A percentile compares a stretch with the other conserved stretches of the same genome.
Conservation (phyloP, 2,113 vertebrate genomes). For the Pseudorasbora parva region DNA sequence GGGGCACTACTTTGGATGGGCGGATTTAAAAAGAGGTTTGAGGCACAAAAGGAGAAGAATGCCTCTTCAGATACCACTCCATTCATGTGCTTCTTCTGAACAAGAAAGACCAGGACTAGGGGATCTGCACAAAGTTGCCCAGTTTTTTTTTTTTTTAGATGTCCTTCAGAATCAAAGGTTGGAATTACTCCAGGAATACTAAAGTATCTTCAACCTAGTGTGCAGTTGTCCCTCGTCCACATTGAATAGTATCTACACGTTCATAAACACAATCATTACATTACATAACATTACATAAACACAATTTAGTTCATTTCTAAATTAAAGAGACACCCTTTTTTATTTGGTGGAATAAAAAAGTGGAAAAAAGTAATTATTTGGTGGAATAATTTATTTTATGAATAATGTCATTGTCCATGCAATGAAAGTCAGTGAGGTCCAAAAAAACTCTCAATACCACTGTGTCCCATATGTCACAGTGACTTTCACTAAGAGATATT, state of each 20-base stretch:
- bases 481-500: not conserved
- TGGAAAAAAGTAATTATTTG: no score
- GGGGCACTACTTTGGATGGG: conserved; percentile 32
- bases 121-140: not conserved
- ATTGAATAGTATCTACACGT: not conserved
- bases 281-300: no score
- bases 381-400: no score
- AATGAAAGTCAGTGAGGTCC: not conserved
- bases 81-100: not conserved
- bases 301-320: not conserved
- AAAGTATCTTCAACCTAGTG: not conserved
- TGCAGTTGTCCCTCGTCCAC: not conserved
- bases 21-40: conserved; percentile 30
- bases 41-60: conserved; percentile 52
- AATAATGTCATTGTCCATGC: not conserved
- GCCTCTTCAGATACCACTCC: conserved; percentile 13
- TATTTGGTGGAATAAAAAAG: not conserved
- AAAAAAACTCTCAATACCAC: not conserved
- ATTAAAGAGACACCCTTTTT: not conserved
- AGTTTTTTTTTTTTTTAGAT: not conserved
- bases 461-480: no score
- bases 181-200: not conserved
- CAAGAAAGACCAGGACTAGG: not conserved
- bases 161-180: not conserved
- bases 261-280: conserved; percentile 1